Conservation (phyloP, 2,888 invertebrate species). For the Trachelus tabidus region DNA sequence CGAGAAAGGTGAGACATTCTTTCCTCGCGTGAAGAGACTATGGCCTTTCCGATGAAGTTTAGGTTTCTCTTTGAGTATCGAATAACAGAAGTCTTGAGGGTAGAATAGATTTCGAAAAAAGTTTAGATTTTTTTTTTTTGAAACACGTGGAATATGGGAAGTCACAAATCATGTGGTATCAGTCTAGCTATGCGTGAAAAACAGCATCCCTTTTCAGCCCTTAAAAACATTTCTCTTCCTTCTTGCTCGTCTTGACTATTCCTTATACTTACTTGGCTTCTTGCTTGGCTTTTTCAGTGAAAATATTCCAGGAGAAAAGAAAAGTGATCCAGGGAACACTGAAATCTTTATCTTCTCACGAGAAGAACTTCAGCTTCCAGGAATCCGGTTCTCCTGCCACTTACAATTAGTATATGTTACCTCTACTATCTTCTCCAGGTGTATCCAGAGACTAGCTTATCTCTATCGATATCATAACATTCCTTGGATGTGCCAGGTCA, state of each 20-base stretch:
- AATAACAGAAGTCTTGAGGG: not conserved
- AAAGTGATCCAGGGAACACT: constrained; percentile 18
- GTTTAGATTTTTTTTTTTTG: not conserved
- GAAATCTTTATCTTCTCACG: constrained; percentile 23
- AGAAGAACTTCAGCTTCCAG: not conserved
- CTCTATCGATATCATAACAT: not conserved
- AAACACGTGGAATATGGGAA: constrained; percentile 20
- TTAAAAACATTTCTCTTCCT: constrained; percentile 4
- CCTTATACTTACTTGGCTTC: not conserved
- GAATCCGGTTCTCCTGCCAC: not conserved
- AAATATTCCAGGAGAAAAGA: not conserved
- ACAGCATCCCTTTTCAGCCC: not conserved
- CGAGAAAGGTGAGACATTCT: constrained; percentile 1
- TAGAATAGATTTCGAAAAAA: not conserved
- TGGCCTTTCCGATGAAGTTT: not conserved
- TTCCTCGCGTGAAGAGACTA: not conserved
- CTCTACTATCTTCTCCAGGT: not conserved
- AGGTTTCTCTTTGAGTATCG: not conserved
- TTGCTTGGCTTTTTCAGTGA: not conserved
- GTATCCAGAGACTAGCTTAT: not conserved
- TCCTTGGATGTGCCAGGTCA: not conserved
- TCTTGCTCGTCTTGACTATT: constrained; percentile 2
- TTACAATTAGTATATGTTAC: not conserved
- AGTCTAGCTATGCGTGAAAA: constrained; percentile 10
- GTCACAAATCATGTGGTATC: constrained; percentile 22